These are phyloP conservation scores for Epiperipatus broadwayi DNA, from an alignment of 2,888 invertebrate species.

Conservation along the genomic window DNA sequence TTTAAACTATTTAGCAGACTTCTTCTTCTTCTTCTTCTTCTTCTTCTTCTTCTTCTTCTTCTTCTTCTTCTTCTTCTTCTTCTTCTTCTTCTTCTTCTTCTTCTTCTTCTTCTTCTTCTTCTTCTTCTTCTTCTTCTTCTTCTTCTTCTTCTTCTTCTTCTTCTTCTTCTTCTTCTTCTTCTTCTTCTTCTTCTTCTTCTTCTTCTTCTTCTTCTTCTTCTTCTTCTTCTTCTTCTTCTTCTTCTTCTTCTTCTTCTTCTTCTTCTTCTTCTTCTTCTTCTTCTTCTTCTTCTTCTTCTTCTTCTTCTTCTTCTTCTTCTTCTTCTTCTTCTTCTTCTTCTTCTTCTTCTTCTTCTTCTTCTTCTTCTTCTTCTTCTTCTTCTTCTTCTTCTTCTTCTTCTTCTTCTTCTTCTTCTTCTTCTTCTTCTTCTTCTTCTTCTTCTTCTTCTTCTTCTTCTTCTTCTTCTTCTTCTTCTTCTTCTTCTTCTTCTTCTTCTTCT, in stretches of 20 bases:
- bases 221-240: constrained; percentile 1
- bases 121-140: constrained; percentile 1
- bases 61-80: constrained; percentile 1
- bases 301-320: no score
- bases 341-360: no score
- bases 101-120: not conserved
- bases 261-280: not conserved
- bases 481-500: constrained; percentile 4
- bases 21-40: not conserved
- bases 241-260: not conserved
- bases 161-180: not conserved
- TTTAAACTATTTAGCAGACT: not conserved
- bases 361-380: no score
- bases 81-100: not conserved
- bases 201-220: not conserved
- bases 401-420: constrained; percentile 1
- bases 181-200: constrained; percentile 3
- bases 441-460: constrained; percentile 4
- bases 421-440: constrained; percentile 4
- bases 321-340: no score
- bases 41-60: not conserved
- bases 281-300: constrained; percentile 1
- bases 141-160: constrained; percentile 4
- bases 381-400: no score
- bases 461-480: constrained; percentile 4